These are phyloP conservation scores for Thumatha senex DNA, from an alignment of 2,888 invertebrate genomes.

Conservation along the genomic window DNA sequence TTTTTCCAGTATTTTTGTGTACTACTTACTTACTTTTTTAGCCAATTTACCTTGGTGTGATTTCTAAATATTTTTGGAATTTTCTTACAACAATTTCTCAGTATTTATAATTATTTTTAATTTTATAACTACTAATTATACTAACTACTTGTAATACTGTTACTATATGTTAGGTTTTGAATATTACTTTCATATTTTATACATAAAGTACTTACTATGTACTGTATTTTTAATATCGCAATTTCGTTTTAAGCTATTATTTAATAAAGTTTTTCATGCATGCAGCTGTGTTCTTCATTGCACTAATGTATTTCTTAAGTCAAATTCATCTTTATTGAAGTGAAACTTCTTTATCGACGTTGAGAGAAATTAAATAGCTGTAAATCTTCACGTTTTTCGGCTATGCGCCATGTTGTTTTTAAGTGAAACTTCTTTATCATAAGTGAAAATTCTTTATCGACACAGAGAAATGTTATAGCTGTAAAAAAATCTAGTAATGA, in stretches of 20 bases:
- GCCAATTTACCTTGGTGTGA: background rate
- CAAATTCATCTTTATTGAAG: too few relatives aligned
- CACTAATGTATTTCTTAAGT: conserved; percentile 38
- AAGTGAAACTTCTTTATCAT: too few relatives aligned
- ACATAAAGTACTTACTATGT: conserved; percentile 18
- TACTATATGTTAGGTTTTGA: conserved; percentile 26
- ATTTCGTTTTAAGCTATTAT: conserved; percentile 23
- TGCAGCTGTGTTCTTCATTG: conserved; percentile 46
- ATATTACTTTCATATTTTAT: conserved; percentile 19
- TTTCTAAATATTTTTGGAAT: conserved; percentile 4
- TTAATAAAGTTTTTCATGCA: conserved; percentile 40
- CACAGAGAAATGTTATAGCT: too few relatives aligned
- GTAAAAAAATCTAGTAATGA: too few relatives aligned
- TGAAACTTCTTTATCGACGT: too few relatives aligned
- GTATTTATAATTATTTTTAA: conserved; percentile 14
- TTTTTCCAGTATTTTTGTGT: background rate
- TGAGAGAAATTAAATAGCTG: too few relatives aligned
- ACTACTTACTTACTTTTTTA: background rate
- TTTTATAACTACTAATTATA: conserved; percentile 9
- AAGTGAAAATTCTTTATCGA: too few relatives aligned
- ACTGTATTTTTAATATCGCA: conserved; percentile 3
- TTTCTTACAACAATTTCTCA: background rate
- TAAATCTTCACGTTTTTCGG: too few relatives aligned
- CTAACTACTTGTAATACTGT: conserved; percentile 27
- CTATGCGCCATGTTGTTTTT: too few relatives aligned